Base-by-base conservation (phyloP, 1,140 invertebrate genomes). In the Cyphomyrmex costatus region DNA sequence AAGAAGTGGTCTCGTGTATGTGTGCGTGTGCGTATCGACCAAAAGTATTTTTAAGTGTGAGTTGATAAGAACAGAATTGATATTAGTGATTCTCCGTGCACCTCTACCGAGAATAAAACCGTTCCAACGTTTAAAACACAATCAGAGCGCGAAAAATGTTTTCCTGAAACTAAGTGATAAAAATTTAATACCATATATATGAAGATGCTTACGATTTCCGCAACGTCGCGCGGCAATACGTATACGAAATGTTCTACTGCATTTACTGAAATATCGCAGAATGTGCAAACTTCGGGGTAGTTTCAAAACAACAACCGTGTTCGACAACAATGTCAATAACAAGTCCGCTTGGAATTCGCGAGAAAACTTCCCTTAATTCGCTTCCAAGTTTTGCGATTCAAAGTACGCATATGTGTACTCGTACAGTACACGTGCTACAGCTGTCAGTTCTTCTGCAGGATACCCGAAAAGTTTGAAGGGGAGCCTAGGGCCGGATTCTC, bases 311-410 rank as follows among this genome's bases (percentile, higher is more conserved):
- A 73, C 60, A 68, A 36, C 24, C 24, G 53, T 82, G n/a, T 60
- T 83, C 68, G 42, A 61, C 79, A 63, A 46, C 66, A 82, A 71
- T 51, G 78, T 33, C 27, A 71, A 82, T 74, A 74, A 83, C 79
- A 60, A 60, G 36, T 61, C 3, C 33, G 12, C 65, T 1, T 24
- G 21, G 19, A 60, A 74, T 83, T 61, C 61, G 61, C 24, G 21
- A 46, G 30, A 63, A 49, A 27, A 33, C 42, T n/a, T 66, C 21
- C 16, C 27, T 74, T 83, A 83, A 83, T 74, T 74, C 7, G 66
- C 24, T 16, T 14, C 19, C 66, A 60, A 73, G 51, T 83, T 83
- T 36, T 21, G 42, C 36, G 30, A 60, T 73, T 71, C 51, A 30
- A 2, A 79, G 61, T 53, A 53, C 60, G n/a, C 77, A 21, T 60